Base-by-base conservation (phyloP, 2,888 invertebrate genomes). In the Crematogaster levior region DNA sequence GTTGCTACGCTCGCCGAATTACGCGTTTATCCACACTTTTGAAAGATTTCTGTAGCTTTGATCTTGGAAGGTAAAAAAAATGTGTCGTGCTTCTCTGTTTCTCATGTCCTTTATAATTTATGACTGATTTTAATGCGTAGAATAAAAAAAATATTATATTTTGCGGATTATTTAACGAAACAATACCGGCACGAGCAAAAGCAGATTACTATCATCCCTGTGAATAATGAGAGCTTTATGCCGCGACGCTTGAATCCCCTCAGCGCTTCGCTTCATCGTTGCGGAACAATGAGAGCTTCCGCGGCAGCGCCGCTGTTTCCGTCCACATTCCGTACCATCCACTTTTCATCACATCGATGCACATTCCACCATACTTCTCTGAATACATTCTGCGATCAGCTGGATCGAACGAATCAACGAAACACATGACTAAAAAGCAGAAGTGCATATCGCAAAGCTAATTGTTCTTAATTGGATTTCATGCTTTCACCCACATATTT, bases 391-490 rank as follows among this genome's bases (percentile, higher is more conserved):
- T n/a, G 40, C 34, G 51, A 68, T 68, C 72, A n/a, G 24, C 21
- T 12, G 70, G 21, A 56, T 40, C n/a, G 40, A 72, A 27, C 40
- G 27, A 72, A 72, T 72, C 56, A 43, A 58, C 40, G 56, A 15
- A n/a, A 27, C 56, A 1, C 21, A 27, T n/a, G 72, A 27, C 56
- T 72, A 58, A 58, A 72, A 72, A 40, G 3, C 24, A 18, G 24
- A 72, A 5, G 56, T 15, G 56, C 56, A 40, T 40, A 40, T 72
- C 40, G 56, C 56, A 10, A 58, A 58, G 40, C 72, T 72, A 72
- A 72, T 72, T 56, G 40, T 72, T 56, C 27, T 56, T 72, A 72
- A 72, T 72, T 56, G 72, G 56, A 63, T 75, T 48, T 75, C 65
- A 34, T 51, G 30, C 63, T 48, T 21, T 27, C n/a, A 21, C 63